Conservation (phyloP, 2,113 vertebrate species). For the Ammodramus savannarum region DNA sequence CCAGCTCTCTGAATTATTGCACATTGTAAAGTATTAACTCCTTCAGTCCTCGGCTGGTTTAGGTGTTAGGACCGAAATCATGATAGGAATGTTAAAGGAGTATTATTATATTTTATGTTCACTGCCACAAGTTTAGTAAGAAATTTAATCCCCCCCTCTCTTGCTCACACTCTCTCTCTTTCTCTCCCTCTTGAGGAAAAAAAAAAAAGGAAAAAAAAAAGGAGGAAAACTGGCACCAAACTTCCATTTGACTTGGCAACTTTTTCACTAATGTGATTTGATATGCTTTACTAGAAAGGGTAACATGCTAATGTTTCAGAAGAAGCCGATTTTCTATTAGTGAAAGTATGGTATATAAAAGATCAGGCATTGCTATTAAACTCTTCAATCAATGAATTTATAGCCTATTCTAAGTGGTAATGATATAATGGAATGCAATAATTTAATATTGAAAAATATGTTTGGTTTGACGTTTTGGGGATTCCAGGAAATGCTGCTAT, state of each 20-base stretch:
- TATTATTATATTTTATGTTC: constrained; percentile 63
- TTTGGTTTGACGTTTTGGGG: constrained; percentile 46
- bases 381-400: constrained; percentile 58
- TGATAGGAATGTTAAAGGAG: constrained; percentile 60
- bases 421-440: constrained; percentile 65
- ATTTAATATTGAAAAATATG: constrained; percentile 64
- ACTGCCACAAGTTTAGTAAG: constrained; percentile 56
- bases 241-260: constrained; percentile 68
- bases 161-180: neutral
- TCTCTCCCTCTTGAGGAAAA: neutral
- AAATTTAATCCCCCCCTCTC: constrained; percentile 51
- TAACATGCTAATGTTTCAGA: constrained; percentile 71
- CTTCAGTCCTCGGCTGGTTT: constrained; percentile 8
- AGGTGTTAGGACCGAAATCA: constrained; percentile 32
- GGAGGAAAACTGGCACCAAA: constrained; percentile 37
- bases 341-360: constrained; percentile 58
- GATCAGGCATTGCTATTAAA: constrained; percentile 58
- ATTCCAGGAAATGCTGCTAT: constrained; percentile 58
- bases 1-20: neutral
- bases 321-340: constrained; percentile 69
- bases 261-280: constrained; percentile 59
- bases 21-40: constrained; percentile 48
- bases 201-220: neutral
- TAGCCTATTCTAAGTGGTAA: constrained; percentile 56
- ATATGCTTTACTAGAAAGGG: constrained; percentile 67